A percentile compares a stretch with the other conserved stretches of the same genome.
Conservation (phyloP, 2,888 invertebrate species). For the Platycnemis pennipes region DNA sequence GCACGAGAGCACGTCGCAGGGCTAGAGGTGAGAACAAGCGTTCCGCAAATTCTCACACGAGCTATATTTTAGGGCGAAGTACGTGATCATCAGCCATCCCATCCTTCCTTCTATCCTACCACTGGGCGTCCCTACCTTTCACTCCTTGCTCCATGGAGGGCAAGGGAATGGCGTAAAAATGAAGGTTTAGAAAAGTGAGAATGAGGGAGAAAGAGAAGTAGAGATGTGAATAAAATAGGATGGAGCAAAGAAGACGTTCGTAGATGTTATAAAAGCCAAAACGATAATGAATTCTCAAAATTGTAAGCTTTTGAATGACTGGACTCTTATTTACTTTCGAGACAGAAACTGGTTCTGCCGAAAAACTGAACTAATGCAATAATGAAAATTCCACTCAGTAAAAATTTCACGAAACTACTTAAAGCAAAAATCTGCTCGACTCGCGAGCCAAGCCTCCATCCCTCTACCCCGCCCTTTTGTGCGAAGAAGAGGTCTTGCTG, state of each 20-base stretch:
- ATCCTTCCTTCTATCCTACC: background rate
- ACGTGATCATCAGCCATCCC: background rate
- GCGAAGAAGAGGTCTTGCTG: background rate
- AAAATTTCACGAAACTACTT: background rate
- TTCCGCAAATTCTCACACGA: background rate
- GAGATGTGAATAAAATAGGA: background rate
- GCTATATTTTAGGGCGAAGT: slow-evolving; percentile 1
- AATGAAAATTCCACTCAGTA: background rate
- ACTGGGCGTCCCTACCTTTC: background rate
- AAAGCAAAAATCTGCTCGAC: background rate
- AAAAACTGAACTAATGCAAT: background rate
- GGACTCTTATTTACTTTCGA: background rate
- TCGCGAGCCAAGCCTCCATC: background rate
- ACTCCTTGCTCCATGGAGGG: background rate
- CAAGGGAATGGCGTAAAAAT: background rate
- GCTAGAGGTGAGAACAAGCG: background rate
- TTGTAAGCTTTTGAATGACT: background rate
- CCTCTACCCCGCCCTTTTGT: background rate
- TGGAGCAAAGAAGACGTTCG: background rate
- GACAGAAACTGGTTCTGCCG: background rate
- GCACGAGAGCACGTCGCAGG: background rate
- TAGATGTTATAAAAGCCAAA: background rate
- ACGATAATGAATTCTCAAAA: background rate
- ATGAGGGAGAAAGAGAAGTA: too few relatives aligned
- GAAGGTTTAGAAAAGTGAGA: background rate